phyloP scores from a whole-genome alignment of 2,113 vertebrate species.

The Ceratotherium simum region DNA sequence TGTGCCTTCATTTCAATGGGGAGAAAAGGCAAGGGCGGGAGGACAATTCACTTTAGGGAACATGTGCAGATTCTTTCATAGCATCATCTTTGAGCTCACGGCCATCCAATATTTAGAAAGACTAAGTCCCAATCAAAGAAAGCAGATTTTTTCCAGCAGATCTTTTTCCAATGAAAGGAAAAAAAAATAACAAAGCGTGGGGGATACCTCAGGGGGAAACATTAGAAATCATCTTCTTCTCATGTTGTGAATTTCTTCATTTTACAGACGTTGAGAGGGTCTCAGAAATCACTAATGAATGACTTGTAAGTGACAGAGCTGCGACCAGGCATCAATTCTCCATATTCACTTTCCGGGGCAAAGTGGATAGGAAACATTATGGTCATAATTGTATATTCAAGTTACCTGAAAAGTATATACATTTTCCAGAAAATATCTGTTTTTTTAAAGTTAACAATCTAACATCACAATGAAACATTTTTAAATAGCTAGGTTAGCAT shows the following conservation, averaged over 20 bases:
- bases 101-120: background rate
- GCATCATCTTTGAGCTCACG: background rate
- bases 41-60: background rate
- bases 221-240: background rate
- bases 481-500: background rate
- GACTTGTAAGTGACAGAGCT: background rate
- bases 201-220: background rate
- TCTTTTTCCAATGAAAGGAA: background rate
- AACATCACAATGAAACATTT: background rate
- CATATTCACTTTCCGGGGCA: background rate
- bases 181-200: background rate
- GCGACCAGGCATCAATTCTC: background rate
- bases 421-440: background rate
- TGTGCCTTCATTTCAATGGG: background rate
- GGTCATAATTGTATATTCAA: background rate
- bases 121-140: background rate
- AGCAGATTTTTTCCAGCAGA: background rate
- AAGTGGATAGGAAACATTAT: background rate
- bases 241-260: background rate
- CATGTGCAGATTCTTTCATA: background rate
- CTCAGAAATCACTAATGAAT: slow-evolving; percentile 8
- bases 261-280: background rate
- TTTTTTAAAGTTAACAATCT: background rate
- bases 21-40: background rate
- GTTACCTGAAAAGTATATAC: background rate